Base-by-base conservation (phyloP, 2,888 invertebrate genomes). In the Papilio elwesi region DNA sequence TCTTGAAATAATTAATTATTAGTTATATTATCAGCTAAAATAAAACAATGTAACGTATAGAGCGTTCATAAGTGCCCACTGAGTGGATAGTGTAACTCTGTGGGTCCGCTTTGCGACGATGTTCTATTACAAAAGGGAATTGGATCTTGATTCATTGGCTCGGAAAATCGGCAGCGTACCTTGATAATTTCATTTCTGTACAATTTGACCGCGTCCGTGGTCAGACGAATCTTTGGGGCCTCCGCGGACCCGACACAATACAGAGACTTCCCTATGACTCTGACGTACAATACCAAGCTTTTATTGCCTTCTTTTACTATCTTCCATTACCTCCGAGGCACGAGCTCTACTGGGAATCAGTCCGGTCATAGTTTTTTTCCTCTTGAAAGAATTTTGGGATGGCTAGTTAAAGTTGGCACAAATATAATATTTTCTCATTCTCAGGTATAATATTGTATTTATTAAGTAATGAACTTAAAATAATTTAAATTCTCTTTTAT, bases 141-240 rank as follows among this genome's bases (percentile, higher is more conserved):
- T 93, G 93, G 93, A 93, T 93, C 92, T 92, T 93, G 93, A 93
- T 92, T 93, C 93, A 93, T 93, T 93, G 93, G 93, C 89, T 91
- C 93, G 92, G 93, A 93, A 93, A 93, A 93, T 93, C 93, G 93
- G 92, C 91, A 93, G 88, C 92, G 93, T 93, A 93, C 93, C 93
- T 93, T 93, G 93, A 93, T 93, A 93, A 93, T 93, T 93, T 93
- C 93, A 93, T 93, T 93, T 93, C 93, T 93, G 93, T 93, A 93
- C 93, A 93, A 93, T 93, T 93, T 93, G 93, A 93, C 92, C 93
- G 93, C 90, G 90, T 86, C 89, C 90, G 91, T 91, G 92, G 92
- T 92, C 92, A 90, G 92, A 83, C 92, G 91, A 90, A 90, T 91
- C 91, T 90, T 90, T 87, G 89, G 88, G 89, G 86, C 88, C 92